These are phyloP conservation scores for Hesperophylax magnus DNA, from an alignment of 1,140 invertebrate genomes.

Conservation along the genomic window DNA sequence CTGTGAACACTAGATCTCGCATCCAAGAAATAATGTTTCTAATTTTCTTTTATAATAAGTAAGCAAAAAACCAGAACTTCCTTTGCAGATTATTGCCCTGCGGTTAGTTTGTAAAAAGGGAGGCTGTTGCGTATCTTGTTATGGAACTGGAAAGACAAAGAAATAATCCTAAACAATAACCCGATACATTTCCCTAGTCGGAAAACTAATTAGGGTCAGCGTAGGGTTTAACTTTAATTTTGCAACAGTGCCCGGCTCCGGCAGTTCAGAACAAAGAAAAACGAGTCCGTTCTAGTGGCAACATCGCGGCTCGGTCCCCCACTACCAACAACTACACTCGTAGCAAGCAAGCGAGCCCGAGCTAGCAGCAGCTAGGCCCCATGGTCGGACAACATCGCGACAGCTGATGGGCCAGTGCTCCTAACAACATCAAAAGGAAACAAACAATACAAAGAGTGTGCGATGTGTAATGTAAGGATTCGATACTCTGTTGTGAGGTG, in stretches of 20 bases:
- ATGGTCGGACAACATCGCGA: conserved; percentile 8
- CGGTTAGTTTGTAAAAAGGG: too few species aligned
- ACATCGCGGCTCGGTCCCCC: conserved; percentile 37
- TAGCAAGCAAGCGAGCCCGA: background rate
- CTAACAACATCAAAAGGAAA: background rate
- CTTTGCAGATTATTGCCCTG: too few species aligned
- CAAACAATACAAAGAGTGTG: background rate
- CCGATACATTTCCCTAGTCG: background rate
- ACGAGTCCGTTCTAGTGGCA: conserved; percentile 39
- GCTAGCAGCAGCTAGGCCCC: background rate
- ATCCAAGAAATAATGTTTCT: too few species aligned
- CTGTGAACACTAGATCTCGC: too few species aligned
- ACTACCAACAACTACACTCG: conserved; percentile 13
- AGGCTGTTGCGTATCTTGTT: too few species aligned
- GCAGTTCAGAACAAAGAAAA: conserved; percentile 53
- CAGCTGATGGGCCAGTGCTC: background rate
- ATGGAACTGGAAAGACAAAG: too few species aligned
- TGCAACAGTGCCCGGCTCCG: conserved; percentile 45
- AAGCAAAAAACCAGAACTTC: too few species aligned
- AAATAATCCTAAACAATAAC: too few species aligned
- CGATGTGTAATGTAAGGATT: background rate
- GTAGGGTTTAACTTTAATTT: conserved; percentile 33
- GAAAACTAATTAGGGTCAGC: background rate
- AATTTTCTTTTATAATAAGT: too few species aligned
- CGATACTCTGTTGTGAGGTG: background rate